These are phyloP conservation scores for Phragmatobia fuliginosa DNA, from an alignment of 2,888 invertebrate species.

Conservation along the genomic window DNA sequence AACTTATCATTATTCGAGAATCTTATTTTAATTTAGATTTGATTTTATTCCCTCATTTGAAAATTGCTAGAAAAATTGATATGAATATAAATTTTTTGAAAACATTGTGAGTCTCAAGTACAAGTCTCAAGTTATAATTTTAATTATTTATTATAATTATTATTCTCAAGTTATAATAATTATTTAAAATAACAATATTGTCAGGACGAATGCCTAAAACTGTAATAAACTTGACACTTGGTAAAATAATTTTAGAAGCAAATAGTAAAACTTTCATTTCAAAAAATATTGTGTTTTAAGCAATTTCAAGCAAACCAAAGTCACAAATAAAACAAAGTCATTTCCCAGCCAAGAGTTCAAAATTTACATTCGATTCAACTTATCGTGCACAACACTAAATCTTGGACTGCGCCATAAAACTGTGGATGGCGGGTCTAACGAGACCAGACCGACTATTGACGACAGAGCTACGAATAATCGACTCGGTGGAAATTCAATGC, in stretches of 20 bases:
- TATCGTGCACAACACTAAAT: constrained; percentile 37
- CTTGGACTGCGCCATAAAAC: constrained; percentile 44
- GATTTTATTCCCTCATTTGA: neutral
- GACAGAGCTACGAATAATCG: constrained; percentile 40
- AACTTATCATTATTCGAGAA: neutral
- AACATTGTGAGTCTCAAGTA: neutral
- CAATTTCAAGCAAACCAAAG: neutral
- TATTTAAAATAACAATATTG: too few relatives aligned
- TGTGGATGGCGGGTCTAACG: constrained; percentile 32
- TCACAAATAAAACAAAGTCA: constrained; percentile 15
- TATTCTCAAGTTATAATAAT: too few relatives aligned
- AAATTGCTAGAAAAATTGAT: too few relatives aligned
- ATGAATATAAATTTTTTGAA: neutral
- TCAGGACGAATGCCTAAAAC: too few relatives aligned
- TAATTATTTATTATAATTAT: too few relatives aligned
- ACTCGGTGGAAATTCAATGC: constrained; percentile 46
- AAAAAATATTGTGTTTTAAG: too few relatives aligned
- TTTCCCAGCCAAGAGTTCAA: constrained; percentile 12
- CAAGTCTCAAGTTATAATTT: neutral
- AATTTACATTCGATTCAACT: constrained; percentile 34
- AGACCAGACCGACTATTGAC: constrained; percentile 25
- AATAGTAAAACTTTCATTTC: too few relatives aligned
- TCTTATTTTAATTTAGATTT: neutral
- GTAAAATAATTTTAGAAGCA: too few relatives aligned
- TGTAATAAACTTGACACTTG: too few relatives aligned